Conservation (phyloP, 2,113 vertebrate species). For the Catagonus wagneri region DNA sequence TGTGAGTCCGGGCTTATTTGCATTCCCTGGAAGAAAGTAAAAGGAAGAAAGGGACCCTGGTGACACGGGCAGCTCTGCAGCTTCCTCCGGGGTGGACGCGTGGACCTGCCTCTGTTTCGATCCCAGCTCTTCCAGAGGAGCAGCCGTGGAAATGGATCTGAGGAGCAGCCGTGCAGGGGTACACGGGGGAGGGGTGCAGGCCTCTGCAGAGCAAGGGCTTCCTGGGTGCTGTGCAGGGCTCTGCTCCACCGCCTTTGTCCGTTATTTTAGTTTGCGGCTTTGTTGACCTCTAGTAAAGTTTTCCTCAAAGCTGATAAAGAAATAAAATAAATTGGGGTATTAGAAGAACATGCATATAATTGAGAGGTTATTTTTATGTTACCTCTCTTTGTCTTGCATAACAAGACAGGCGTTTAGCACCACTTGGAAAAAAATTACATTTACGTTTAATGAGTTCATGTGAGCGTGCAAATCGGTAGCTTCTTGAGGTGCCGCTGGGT, state of each 20-base stretch:
- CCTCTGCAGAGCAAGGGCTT: not conserved
- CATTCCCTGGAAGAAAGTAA: not conserved
- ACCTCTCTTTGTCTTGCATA: constrained; percentile 46
- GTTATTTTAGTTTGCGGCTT: not conserved
- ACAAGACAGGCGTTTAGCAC: constrained; percentile 22
- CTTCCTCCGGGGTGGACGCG: not conserved
- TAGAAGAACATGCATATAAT: not conserved
- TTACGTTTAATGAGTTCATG: not conserved
- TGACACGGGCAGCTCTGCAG: not conserved
- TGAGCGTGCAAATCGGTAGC: not conserved
- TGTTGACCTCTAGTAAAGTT: constrained; percentile 47
- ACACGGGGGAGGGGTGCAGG: not conserved
- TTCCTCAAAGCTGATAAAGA: not conserved
- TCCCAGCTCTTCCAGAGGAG: not conserved
- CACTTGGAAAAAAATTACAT: constrained; percentile 51
- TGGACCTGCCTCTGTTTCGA: not conserved
- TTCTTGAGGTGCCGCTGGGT: not conserved
- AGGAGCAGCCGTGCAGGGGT: not conserved
- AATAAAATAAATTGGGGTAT: constrained; percentile 47
- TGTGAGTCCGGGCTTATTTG: not conserved
- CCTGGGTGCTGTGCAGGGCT: not conserved
- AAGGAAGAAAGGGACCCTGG: not conserved
- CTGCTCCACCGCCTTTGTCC: not conserved
- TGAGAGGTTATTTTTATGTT: not conserved
- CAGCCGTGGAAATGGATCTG: not conserved